Percentiles rank a stretch among this genome's conserved stretches.
phyloP scores from a whole-genome alignment of 2,888 invertebrate genomes.

The Rutpela maculata region DNA sequence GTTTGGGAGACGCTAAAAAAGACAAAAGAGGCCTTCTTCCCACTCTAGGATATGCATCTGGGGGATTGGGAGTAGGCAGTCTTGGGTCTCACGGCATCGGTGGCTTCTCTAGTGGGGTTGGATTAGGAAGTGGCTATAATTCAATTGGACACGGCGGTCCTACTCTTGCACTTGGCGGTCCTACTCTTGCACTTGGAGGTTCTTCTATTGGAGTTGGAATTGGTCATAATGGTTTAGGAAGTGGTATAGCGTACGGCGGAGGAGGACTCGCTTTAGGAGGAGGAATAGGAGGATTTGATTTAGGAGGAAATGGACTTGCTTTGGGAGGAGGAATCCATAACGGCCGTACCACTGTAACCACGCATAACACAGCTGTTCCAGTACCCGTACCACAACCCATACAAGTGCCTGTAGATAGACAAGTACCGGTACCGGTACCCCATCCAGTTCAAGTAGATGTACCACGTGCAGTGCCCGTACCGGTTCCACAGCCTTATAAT shows the following conservation, averaged over 20 bases:
- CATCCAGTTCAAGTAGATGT: conserved; percentile 16
- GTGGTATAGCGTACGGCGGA: neutral
- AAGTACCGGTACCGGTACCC: neutral
- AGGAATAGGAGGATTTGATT: neutral
- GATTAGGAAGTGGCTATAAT: neutral
- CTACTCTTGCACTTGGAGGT: neutral
- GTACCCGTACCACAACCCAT: conserved; percentile 20
- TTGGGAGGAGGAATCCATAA: conserved; percentile 2
- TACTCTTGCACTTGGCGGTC: neutral
- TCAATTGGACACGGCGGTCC: neutral
- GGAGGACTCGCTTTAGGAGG: neutral
- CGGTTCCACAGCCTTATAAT: conserved; percentile 3
- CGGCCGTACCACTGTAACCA: neutral
- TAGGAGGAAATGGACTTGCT: conserved; percentile 1
- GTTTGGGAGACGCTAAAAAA: neutral
- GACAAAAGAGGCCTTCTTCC: conserved; percentile 19
- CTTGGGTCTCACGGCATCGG: neutral
- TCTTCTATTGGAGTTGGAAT: conserved; percentile 42
- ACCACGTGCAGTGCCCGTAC: conserved; percentile 10
- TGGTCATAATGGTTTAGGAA: conserved; percentile 27
- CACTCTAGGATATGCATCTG: neutral
- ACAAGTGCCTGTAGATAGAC: neutral
- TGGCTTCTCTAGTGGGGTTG: neutral
- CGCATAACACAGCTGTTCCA: conserved; percentile 7
- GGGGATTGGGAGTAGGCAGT: neutral